These are phyloP conservation scores for Cranoglanis bouderius DNA, from an alignment of 2,113 vertebrate species.

Conservation along the genomic window DNA sequence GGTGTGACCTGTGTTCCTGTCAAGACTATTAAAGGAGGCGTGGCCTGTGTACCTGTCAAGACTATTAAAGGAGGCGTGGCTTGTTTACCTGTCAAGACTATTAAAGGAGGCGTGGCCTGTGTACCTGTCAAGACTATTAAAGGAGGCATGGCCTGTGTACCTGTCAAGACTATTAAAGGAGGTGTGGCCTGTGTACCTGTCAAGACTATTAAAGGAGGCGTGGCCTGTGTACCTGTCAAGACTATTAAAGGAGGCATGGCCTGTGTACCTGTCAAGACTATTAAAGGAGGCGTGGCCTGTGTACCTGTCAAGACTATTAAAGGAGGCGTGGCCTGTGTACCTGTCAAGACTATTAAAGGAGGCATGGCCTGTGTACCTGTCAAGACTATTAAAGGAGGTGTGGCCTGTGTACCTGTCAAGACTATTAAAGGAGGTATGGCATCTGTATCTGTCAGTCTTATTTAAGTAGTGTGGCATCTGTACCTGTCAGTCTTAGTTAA, in stretches of 20 bases:
- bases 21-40: not conserved
- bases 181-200: not conserved
- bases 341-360: not conserved
- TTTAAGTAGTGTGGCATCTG: not conserved
- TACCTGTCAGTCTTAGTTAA: too few species aligned
- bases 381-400: not conserved
- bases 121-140: too few species aligned
- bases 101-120: not conserved
- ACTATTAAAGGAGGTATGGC: not conserved
- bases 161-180: not conserved
- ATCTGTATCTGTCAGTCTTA: not conserved
- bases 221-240: not conserved
- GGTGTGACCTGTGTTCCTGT: not conserved
- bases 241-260: not conserved
- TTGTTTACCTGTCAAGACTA: not conserved
- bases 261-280: not conserved
- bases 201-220: too few species aligned
- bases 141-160: not conserved
- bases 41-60: not conserved
- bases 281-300: not conserved
- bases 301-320: not conserved
- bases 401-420: not conserved
- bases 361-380: not conserved
- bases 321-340: not conserved
- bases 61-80: not conserved